Evolutionary conservation across 2,888 invertebrate genomes (phyloP).

Genomic region (Dasysyrphus tricinctus): DNA sequence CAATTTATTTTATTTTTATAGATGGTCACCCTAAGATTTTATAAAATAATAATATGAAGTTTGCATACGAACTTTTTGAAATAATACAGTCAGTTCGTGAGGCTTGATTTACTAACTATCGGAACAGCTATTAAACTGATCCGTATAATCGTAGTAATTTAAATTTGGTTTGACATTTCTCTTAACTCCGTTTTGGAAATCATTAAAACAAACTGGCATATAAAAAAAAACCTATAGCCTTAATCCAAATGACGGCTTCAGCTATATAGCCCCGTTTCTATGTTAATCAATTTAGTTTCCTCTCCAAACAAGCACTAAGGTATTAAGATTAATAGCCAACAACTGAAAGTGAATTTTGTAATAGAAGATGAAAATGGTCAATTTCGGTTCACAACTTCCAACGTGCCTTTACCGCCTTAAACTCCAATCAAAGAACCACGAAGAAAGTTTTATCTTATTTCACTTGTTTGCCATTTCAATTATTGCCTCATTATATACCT

Average conservation of each 20-base stretch:
- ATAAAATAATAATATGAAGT: too few relatives aligned
- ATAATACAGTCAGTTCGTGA: too few relatives aligned
- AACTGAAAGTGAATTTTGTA: conserved; percentile 25
- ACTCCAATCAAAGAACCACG: conserved; percentile 37
- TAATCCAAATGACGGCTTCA: conserved; percentile 44
- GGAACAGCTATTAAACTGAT: not conserved
- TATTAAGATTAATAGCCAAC: conserved; percentile 49
- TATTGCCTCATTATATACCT: conserved; percentile 57
- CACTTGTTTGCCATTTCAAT: conserved; percentile 69
- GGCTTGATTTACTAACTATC: not conserved
- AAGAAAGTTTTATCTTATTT: conserved; percentile 50
- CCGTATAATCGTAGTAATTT: not conserved
- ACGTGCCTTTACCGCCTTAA: conserved; percentile 10
- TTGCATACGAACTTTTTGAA: too few relatives aligned
- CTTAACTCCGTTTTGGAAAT: not conserved
- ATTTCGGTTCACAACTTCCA: not conserved
- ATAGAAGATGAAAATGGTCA: conserved; percentile 5
- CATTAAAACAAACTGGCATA: not conserved
- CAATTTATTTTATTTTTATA: too few relatives aligned
- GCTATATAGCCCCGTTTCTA: not conserved
- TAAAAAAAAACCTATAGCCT: conserved; percentile 30
- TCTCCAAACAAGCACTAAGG: conserved; percentile 20
- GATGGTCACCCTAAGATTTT: too few relatives aligned
- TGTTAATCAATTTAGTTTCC: conserved; percentile 43
- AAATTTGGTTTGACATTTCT: not conserved